phyloP scores from a whole-genome alignment of 2,888 invertebrate species.

The Deilephila elpenor region DNA sequence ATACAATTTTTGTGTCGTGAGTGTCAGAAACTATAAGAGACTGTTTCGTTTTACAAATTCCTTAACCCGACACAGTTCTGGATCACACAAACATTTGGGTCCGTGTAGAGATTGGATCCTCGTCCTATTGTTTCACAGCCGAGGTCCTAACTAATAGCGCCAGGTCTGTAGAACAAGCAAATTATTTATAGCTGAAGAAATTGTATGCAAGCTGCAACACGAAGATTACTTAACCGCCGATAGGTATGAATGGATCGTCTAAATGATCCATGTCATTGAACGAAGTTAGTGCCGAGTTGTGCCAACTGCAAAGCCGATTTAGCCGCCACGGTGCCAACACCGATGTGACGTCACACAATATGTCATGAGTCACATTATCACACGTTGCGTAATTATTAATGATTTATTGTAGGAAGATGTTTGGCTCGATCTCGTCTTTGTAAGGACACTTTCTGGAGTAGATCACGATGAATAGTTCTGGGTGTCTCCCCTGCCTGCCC shows the following conservation, averaged over 20 bases:
- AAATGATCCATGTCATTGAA: slow-evolving; percentile 67
- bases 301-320: slow-evolving; percentile 46
- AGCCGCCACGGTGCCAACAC: slow-evolving; percentile 37
- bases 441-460: not conserved
- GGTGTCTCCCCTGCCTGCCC: too few relatives aligned
- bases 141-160: too few relatives aligned
- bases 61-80: not conserved
- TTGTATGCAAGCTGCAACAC: not conserved
- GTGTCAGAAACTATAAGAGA: not conserved
- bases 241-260: slow-evolving; percentile 70
- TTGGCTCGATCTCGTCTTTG: not conserved
- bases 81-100: not conserved
- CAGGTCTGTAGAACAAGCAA: too few relatives aligned
- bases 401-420: slow-evolving; percentile 40
- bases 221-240: slow-evolving; percentile 9
- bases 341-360: slow-evolving; percentile 42
- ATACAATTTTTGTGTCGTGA: not conserved
- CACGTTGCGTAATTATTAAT: slow-evolving; percentile 50
- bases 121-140: too few relatives aligned
- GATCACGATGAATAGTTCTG: not conserved
- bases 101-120: not conserved
- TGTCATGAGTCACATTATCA: slow-evolving; percentile 53
- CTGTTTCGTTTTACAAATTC: not conserved
- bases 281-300: slow-evolving; percentile 47
- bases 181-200: not conserved